A percentile compares a stretch with the other conserved stretches of the same genome.
phyloP scores from a whole-genome alignment of 2,888 invertebrate genomes.

The Phengaris arion region DNA sequence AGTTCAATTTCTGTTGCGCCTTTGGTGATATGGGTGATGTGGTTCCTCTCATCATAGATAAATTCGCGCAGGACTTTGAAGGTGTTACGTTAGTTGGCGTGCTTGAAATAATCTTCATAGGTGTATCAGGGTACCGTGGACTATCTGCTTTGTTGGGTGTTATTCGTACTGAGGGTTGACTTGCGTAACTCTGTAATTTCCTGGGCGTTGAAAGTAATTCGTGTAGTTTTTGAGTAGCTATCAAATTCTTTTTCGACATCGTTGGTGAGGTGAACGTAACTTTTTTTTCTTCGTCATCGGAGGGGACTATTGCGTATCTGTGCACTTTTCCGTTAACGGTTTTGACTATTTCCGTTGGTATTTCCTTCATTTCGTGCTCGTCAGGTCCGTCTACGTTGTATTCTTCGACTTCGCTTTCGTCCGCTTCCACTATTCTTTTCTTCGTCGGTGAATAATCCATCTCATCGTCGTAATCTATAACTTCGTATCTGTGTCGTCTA shows the following conservation, averaged over 20 bases:
- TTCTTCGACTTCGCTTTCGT: constrained; percentile 69
- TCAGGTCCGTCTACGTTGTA: constrained; percentile 78
- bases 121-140: constrained; percentile 52
- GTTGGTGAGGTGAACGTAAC: constrained; percentile 66
- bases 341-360: constrained; percentile 79
- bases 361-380: constrained; percentile 78
- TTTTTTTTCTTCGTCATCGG: constrained; percentile 74
- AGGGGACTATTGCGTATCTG: constrained; percentile 81
- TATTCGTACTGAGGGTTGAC: constrained; percentile 74
- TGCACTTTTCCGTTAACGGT: constrained; percentile 81
- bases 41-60: constrained; percentile 50
- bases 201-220: constrained; percentile 86
- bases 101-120: constrained; percentile 60
- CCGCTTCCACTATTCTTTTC: constrained; percentile 68
- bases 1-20: constrained; percentile 80
- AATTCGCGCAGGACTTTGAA: constrained; percentile 75
- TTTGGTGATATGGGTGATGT: constrained; percentile 71
- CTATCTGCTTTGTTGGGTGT: constrained; percentile 60
- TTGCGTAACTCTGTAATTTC: constrained; percentile 76
- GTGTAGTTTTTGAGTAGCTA: constrained; percentile 87
- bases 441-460: constrained; percentile 72
- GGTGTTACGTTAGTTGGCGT: constrained; percentile 70
- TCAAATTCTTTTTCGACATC: constrained; percentile 81
- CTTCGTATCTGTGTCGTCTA: constrained; percentile 75
- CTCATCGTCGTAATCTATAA: constrained; percentile 70